Evolutionary conservation across 2,888 invertebrate genomes (phyloP).

Genomic region (Ecliptopera silaceata): DNA sequence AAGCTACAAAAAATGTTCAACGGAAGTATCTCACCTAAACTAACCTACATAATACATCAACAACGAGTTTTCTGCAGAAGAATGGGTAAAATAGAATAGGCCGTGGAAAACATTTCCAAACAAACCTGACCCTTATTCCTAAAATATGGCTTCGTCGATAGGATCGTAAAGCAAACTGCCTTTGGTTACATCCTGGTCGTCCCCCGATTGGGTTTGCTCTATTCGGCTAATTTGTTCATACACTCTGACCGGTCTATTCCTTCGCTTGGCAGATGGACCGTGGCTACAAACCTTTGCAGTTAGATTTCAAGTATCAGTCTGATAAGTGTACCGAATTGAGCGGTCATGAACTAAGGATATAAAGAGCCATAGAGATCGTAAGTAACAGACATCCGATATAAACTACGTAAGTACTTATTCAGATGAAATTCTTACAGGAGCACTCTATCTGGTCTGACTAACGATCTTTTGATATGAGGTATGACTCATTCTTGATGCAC

Average conservation of each 20-base stretch:
- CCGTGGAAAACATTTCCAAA: not conserved
- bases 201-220: not conserved
- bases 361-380: constrained; percentile 2
- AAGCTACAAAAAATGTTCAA: not conserved
- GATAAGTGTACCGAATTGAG: not conserved
- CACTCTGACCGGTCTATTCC: not conserved
- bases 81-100: not conserved
- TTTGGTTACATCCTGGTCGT: not conserved
- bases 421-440: not conserved
- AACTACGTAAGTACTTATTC: constrained; percentile 2
- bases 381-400: constrained; percentile 17
- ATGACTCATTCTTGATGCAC: not conserved
- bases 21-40: not conserved
- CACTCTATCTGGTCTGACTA: constrained; percentile 1
- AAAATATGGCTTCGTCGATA: constrained; percentile 14
- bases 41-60: not conserved
- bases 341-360: not conserved
- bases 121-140: not conserved
- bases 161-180: constrained; percentile 16
- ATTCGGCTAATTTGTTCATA: not conserved
- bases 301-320: too few species aligned
- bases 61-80: not conserved
- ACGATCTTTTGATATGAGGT: too few species aligned
- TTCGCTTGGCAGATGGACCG: too few species aligned
- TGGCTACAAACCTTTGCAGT: too few species aligned